A percentile compares a stretch with the other conserved stretches of the same genome.
Conservation (phyloP, 2,797 vertebrate genomes). For the Myotis planiceps region DNA sequence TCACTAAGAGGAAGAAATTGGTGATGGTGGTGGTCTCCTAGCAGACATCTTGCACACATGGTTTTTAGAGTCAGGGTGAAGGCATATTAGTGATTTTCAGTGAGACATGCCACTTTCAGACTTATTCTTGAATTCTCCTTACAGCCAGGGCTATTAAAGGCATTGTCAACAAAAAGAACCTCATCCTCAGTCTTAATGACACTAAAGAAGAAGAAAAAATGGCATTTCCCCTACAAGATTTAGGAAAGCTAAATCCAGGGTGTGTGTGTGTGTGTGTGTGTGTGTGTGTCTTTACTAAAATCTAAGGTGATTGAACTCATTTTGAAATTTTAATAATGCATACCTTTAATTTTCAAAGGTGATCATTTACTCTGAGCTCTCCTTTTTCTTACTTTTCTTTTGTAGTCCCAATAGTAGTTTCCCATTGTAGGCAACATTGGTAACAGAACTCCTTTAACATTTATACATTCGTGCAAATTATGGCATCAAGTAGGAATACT, state of each 20-base stretch:
- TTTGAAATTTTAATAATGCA: slow-evolving; percentile 37
- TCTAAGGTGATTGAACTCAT: not conserved
- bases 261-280: not conserved
- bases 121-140: not conserved
- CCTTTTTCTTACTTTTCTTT: not conserved
- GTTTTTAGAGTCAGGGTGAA: slow-evolving; percentile 12
- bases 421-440: not conserved
- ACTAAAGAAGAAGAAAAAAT: not conserved
- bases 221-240: not conserved
- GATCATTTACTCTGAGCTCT: not conserved
- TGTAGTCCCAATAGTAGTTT: not conserved
- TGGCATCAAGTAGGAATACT: not conserved
- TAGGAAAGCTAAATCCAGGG: not conserved
- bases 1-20: not conserved
- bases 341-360: slow-evolving; percentile 4
- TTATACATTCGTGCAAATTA: not conserved
- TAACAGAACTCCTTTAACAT: not conserved
- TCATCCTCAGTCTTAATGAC: not conserved
- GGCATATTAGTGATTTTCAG: not conserved
- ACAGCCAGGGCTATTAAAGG: not conserved
- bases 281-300: not conserved
- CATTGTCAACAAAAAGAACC: slow-evolving; percentile 43
- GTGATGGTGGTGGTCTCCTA: not conserved
- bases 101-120: not conserved
- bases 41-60: not conserved